Base-by-base conservation (phyloP, 2,888 invertebrate species). In the Caenorhabditis zanzibari region DNA sequence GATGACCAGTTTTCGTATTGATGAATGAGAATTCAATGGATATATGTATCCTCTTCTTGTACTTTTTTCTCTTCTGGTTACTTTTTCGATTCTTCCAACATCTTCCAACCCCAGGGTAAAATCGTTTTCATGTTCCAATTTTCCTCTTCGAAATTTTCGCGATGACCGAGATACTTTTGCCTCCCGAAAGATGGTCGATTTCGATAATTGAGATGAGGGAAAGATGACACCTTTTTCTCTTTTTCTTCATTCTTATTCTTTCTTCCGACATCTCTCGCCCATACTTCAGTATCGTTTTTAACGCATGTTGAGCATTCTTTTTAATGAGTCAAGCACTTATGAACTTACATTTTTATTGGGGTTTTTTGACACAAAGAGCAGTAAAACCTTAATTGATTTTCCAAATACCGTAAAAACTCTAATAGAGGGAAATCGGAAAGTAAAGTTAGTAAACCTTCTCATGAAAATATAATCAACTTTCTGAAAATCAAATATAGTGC, bases 181-280 rank as follows among this genome's bases (percentile, higher is more conserved):
- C 63, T 32, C 54, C n/a, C 47, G 54, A 58, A 75, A 64, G 74
- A 75, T 75, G 74, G 74, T 35, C 64, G 66, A 63, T 66, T 75
- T 66, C 66, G 74, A 75, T 74, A 74, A 74, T 74, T 74, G 64
- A 19, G 22, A 47, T 47, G 64, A 49, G 73, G 59, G 22, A 49
- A 49, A 61, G 72, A 49, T 49, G 61, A 73, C 52, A 64, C 66
- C n/a, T 41, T 44, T 56, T 64, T 63, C 63, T 22, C 26, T 19
- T 35, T n/a, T 32, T 52, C 47, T 63, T 52, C 63, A 52, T 52
- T 49, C 35, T 32, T 24, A 35, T 63, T 14, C n/a, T 59, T 22
- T 47, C 63, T 59, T 47, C 47, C 49, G 47, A 24, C 49, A 41
- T 35, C 49, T n/a, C 9, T 28, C n/a, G 14, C 10, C 41, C 61